Evolutionary conservation across 2,888 invertebrate genomes (phyloP).

Genomic region (Notodonta ziczac): DNA sequence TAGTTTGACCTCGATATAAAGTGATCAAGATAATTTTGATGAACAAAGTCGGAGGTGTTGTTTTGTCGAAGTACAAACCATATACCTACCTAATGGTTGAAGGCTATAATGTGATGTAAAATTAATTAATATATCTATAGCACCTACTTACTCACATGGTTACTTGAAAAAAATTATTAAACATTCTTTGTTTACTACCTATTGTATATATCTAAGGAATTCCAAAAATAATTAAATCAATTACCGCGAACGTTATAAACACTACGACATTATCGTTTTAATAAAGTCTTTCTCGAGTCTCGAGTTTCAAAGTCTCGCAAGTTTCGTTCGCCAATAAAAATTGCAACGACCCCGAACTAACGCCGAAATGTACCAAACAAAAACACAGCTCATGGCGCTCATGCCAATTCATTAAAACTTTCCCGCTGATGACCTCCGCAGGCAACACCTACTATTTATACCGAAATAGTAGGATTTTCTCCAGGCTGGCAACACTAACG

Average conservation of each 20-base stretch:
- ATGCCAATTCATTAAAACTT: conserved; percentile 75
- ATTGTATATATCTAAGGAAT: too few relatives aligned
- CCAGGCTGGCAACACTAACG: conserved; percentile 62
- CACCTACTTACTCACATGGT: too few relatives aligned
- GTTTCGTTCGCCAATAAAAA: conserved; percentile 40
- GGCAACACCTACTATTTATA: conserved; percentile 57
- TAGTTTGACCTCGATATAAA: background rate
- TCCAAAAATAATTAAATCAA: background rate
- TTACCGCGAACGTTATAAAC: conserved; percentile 4
- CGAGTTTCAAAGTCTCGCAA: conserved; percentile 30
- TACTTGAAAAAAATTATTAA: too few relatives aligned
- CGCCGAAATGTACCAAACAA: conserved; percentile 46
- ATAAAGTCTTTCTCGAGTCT: conserved; percentile 25
- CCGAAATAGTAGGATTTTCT: conserved; percentile 48
- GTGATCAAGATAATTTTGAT: too few relatives aligned
- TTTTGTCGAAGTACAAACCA: too few relatives aligned
- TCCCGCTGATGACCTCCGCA: conserved; percentile 55
- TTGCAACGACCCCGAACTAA: conserved; percentile 44
- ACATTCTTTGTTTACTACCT: too few relatives aligned
- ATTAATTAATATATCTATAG: too few relatives aligned
- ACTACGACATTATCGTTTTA: conserved; percentile 24
- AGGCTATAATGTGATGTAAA: too few relatives aligned
- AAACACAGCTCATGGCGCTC: conserved; percentile 42
- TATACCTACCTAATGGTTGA: too few relatives aligned
- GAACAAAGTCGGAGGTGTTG: too few relatives aligned